phyloP scores from a whole-genome alignment of 2,797 vertebrate genomes.

The Heliangelus exortis region DNA sequence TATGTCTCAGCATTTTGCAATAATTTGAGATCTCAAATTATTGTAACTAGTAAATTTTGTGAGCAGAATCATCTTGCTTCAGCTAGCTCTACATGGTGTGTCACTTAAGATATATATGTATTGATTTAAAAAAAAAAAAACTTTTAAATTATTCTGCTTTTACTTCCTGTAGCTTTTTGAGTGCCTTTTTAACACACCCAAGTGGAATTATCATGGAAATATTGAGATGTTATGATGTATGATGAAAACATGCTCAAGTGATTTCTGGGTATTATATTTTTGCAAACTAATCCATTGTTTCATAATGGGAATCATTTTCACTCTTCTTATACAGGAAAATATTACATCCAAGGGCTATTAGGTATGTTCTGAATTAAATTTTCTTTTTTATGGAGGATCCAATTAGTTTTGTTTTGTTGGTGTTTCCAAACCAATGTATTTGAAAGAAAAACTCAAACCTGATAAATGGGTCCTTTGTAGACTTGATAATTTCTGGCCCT shows the following conservation, averaged over 20 bases:
- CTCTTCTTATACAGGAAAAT: slow-evolving; percentile 2
- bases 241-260: not conserved
- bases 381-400: not conserved
- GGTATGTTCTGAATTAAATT: not conserved
- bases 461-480: not conserved
- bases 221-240: not conserved
- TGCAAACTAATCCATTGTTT: not conserved
- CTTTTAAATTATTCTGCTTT: not conserved
- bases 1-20: not conserved
- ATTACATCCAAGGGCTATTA: not conserved
- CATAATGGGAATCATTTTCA: slow-evolving; percentile 15
- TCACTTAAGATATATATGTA: not conserved
- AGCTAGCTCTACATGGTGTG: not conserved
- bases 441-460: not conserved
- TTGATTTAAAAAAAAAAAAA: not conserved
- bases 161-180: not conserved
- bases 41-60: not conserved
- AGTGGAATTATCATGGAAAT: not conserved
- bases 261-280: slow-evolving; percentile 8
- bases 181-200: not conserved
- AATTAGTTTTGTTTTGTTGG: not conserved
- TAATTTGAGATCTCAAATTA: not conserved
- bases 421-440: not conserved
- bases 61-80: not conserved
- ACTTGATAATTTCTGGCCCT: not conserved